A percentile compares a stretch with the other conserved stretches of the same genome.
Conservation (phyloP, 2,113 vertebrate species). For the Ariopsis seemanni region DNA sequence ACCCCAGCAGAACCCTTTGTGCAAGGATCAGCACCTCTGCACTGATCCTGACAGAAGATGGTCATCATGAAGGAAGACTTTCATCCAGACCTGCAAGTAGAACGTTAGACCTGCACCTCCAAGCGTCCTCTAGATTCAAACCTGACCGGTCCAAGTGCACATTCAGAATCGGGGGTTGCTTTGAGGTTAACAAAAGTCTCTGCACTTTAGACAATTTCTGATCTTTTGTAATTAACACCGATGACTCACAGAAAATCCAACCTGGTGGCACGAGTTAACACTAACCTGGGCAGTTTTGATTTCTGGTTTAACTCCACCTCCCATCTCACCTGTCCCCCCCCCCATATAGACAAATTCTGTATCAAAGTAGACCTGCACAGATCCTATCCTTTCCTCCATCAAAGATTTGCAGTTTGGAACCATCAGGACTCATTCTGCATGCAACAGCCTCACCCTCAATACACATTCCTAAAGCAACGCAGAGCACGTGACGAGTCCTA, state of each 20-base stretch:
- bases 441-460: background rate
- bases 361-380: background rate
- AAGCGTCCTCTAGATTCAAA: background rate
- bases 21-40: no score
- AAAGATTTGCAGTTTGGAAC: background rate
- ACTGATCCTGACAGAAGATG: no score
- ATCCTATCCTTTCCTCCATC: background rate
- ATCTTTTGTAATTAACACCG: background rate
- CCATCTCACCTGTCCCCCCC: background rate
- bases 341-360: background rate
- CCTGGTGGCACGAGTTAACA: background rate
- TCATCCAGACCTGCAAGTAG: background rate
- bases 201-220: background rate
- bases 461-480: background rate
- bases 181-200: background rate
- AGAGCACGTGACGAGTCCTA: background rate
- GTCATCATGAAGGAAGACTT: no score
- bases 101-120: no score
- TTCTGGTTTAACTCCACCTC: background rate
- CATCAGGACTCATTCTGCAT: background rate
- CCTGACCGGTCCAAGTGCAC: background rate
- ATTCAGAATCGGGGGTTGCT: background rate
- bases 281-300: background rate
- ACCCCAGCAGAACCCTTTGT: no score
- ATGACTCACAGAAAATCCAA: background rate